Conservation (phyloP, 2,888 invertebrate species). For the Alentia gelatinosa region DNA sequence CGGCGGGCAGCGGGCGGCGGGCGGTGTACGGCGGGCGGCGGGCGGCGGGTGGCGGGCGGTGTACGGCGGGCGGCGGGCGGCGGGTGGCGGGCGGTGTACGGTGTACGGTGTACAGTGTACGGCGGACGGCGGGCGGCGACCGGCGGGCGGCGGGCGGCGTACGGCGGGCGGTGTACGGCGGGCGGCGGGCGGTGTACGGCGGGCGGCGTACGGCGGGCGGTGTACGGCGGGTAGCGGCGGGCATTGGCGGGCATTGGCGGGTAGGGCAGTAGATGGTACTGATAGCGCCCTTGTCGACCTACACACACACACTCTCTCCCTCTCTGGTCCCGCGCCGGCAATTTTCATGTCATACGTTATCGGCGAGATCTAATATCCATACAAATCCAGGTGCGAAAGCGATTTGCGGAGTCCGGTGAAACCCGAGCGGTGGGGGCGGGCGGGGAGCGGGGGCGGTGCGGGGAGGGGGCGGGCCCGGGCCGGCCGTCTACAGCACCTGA, state of each 20-base stretch:
- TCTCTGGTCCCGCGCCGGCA: background rate
- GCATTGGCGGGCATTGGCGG: background rate
- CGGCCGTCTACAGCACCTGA: too few species aligned
- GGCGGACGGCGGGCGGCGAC: too few species aligned
- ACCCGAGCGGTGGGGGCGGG: background rate
- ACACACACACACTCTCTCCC: too few species aligned
- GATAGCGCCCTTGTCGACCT: background rate
- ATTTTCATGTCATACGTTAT: conserved; percentile 39
- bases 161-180: background rate
- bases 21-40: too few species aligned
- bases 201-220: background rate
- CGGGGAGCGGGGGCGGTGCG: background rate
- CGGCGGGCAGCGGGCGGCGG: too few species aligned
- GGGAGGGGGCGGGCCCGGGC: background rate
- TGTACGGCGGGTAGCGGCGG: background rate
- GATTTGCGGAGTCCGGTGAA: background rate
- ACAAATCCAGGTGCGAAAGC: conserved; percentile 48
- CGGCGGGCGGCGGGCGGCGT: too few species aligned
- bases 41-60: too few species aligned
- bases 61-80: too few species aligned
- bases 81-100: too few species aligned
- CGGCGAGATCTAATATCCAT: conserved; percentile 31
- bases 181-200: background rate
- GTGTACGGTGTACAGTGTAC: too few species aligned
- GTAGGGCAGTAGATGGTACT: background rate